Conservation (phyloP, 2,797 vertebrate species). For the Coluber constrictor region DNA sequence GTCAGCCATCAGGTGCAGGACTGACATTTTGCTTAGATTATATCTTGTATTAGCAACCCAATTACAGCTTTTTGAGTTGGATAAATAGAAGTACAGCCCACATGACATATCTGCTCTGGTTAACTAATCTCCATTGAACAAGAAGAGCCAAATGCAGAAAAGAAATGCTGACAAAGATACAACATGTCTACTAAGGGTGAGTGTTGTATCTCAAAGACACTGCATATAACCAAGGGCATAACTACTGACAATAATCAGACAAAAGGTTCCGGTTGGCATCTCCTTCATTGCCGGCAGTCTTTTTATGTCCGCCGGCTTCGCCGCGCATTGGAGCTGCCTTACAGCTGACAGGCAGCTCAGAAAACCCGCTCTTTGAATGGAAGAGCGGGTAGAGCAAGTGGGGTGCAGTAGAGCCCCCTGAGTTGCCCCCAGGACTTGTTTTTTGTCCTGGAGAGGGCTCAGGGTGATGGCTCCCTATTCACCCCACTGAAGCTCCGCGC, state of each 20-base stretch:
- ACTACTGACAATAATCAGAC: not conserved
- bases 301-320: no score
- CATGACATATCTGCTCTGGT: not conserved
- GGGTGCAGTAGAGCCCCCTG: no score
- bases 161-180: not conserved
- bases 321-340: no score
- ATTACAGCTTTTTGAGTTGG: conserved; percentile 38
- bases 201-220: not conserved
- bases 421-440: no score
- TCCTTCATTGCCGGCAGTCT: no score
- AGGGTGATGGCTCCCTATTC: no score
- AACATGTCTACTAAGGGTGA: not conserved
- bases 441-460: no score
- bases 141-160: conserved; percentile 11
- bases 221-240: not conserved
- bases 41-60: conserved; percentile 30
- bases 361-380: no score
- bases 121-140: not conserved
- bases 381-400: no score
- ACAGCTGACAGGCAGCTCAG: no score
- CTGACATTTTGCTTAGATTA: conserved; percentile 47
- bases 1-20: conserved; percentile 35
- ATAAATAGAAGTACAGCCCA: conserved; percentile 11
- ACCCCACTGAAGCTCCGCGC: no score
- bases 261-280: no score